Base-by-base conservation (phyloP, 2,113 vertebrate species). In the Sturnira hondurensis region DNA sequence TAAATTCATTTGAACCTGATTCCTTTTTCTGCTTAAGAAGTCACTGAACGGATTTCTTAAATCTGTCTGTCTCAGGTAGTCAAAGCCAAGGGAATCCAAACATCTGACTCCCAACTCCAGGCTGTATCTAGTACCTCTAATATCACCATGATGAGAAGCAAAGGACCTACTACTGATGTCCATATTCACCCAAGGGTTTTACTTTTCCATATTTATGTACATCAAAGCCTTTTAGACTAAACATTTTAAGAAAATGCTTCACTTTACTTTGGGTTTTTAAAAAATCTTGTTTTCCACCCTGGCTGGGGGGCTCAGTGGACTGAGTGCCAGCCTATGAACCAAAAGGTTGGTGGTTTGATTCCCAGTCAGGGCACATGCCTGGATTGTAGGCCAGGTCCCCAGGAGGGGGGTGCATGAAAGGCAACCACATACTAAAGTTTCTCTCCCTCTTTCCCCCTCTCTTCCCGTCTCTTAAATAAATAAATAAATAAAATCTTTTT, bases 181-280 rank as follows among this genome's bases (percentile, higher is more conserved):
- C 9, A 54, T 12, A 43, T 61, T 77, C 24, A 80, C 22, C 19
- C 61, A n/a, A 45, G 89, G 20, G 68, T 80, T 84, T 87, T 68
- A 54, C 22, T 74, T 61, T 87, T 86, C 78, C 54, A 43, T 33
- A 43, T 52, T 89, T 92, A 65, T n/a, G 22, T 50, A 22, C 36
- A 71, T 71, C n/a, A 82, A 82, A 85, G 41, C 2, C 38, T 56
- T 89, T 78, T 38, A 94, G 17, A 45, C 4, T 33, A 93, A 77
- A 26, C 52, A 71, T 86, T 84, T 74, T 50, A 90, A 91, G 68
- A 86, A 70, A 95, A 91, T 58, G 17, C 19, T 91, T 85, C 33
- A 58, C 19, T 74, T 50, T 86, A 9, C 31, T 88, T 83, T 45
- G 0, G 11, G 26, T 14, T 90, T 56, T 17, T 61, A 12, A 26